Evolutionary conservation across 2,888 invertebrate genomes (phyloP), one percentile per base, ranked within the genome.

Genomic region (Barypeithes pellucidus): DNA sequence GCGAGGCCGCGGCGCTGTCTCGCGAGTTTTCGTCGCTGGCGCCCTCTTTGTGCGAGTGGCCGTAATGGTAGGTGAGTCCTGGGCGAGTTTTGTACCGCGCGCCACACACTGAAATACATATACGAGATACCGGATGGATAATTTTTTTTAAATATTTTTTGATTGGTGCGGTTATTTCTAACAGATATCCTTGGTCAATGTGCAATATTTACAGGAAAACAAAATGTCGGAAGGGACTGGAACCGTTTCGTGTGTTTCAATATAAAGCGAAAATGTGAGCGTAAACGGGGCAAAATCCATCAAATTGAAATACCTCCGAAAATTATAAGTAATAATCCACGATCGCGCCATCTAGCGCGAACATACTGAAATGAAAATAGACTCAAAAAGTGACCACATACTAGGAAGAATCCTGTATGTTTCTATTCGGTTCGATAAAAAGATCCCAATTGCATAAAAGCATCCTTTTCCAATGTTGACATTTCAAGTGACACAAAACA

Each of bases 41-140:
- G 77, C 89, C 88, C 83, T 90, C 90, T 87, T 90, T 90, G 90
- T 96, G 95, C 84, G 95, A 94, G 89, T 96, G 96, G 84, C 94
- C 93, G 90, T 94, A 95, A 91, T 98, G 97, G 90, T 97, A 97
- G 82, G 95, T 96, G 85, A 98, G 91, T 80, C 97, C 97, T 80
- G 97, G 96, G 80, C 97, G 92, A 79, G 97, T 97, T 91, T 98
- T 97, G 93, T 98, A 97, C 85, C 96, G 93, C 83, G 96, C 96
- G 86, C 95, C 95, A 91, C 97, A 98, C 86, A 95, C 95, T 95
- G 92, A 87, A 90, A 86, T 67, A 73, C 14, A 54, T 47, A 73
- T 45, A 73, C 57, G 50, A n/a, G n/a, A 54, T 73, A 50, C 73
- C 62, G 59, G 62, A 39, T 24, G 43, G 29, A 29, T 5, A 29